phyloP scores from a whole-genome alignment of 1,140 invertebrate genomes.

The Whitmania pigra region DNA sequence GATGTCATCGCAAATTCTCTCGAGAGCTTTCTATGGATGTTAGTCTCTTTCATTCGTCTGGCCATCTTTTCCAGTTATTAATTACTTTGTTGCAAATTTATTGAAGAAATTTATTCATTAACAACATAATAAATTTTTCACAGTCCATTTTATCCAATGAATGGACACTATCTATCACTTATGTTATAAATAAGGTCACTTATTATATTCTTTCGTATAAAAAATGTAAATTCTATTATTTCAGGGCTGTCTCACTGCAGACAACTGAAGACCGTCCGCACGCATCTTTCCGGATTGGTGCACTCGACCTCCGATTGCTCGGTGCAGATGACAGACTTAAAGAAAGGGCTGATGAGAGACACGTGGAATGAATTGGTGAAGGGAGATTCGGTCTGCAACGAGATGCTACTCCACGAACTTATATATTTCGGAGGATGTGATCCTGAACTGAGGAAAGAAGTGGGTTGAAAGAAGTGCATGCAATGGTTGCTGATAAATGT shows the following conservation, averaged over 20 bases:
- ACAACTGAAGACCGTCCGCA: constrained; percentile 76
- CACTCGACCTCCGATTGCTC: constrained; percentile 31
- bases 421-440: constrained; percentile 76
- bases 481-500: background rate
- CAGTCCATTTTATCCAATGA: too few species aligned
- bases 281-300: constrained; percentile 77
- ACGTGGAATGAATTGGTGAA: constrained; percentile 34
- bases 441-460: constrained; percentile 61
- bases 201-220: too few species aligned
- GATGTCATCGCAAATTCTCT: constrained; percentile 85
- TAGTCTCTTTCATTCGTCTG: constrained; percentile 30
- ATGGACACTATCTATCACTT: too few species aligned
- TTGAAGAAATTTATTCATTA: too few species aligned
- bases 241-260: constrained; percentile 73
- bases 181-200: too few species aligned
- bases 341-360: constrained; percentile 32
- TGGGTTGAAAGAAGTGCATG: constrained; percentile 26
- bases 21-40: constrained; percentile 87
- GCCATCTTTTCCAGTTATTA: too few species aligned
- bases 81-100: too few species aligned
- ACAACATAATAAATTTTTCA: too few species aligned
- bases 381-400: constrained; percentile 33
- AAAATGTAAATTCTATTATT: background rate
- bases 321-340: constrained; percentile 32
- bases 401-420: constrained; percentile 61